Conservation (phyloP, 2,888 invertebrate genomes). For the Gerris lacustris region DNA sequence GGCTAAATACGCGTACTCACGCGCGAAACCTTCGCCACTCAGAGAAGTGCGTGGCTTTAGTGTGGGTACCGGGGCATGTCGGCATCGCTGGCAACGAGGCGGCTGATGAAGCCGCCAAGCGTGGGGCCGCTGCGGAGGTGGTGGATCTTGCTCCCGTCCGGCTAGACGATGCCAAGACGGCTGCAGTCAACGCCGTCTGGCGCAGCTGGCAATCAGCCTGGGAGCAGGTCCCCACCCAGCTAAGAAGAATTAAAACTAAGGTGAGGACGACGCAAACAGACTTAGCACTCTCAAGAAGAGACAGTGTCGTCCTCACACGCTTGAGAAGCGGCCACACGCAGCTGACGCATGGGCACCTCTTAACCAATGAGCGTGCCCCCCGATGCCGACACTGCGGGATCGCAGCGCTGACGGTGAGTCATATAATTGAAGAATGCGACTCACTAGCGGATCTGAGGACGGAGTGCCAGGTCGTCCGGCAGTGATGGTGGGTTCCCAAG, state of each 20-base stretch:
- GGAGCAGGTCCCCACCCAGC: neutral
- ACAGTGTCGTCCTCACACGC: no score
- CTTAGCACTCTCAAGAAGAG: no score
- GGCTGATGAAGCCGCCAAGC: neutral
- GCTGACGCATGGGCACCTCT: no score
- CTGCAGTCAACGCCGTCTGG: neutral
- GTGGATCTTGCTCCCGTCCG: neutral
- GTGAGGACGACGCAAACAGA: neutral
- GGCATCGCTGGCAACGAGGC: conserved; percentile 1
- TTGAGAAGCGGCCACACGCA: no score
- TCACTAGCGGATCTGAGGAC: no score
- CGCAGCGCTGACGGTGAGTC: no score
- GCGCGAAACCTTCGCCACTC: neutral
- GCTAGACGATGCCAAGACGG: neutral
- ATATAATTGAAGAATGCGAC: no score
- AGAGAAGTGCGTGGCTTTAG: neutral
- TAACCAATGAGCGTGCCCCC: no score
- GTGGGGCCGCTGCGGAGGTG: neutral
- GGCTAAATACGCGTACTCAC: neutral
- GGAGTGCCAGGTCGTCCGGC: no score
- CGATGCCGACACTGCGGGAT: no score
- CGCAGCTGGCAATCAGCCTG: neutral
- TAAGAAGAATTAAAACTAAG: neutral
- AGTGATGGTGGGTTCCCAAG: no score
- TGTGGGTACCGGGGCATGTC: neutral